Evolutionary conservation across 2,797 vertebrate genomes (phyloP), one percentile per base, ranked within the genome.

Genomic region (Yasuhikotakia modesta): DNA sequence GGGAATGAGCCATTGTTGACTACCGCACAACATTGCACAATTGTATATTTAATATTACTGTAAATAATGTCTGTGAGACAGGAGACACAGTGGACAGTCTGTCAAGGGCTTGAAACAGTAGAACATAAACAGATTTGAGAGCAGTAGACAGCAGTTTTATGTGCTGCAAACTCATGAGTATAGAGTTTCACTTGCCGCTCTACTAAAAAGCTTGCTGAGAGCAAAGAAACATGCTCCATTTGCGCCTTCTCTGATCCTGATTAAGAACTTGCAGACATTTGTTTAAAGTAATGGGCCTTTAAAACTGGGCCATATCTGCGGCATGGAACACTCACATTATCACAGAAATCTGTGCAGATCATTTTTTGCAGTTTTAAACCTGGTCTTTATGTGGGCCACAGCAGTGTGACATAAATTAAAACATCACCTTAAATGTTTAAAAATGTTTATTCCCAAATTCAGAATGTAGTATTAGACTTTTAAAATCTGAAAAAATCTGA

Each of bases 271-370:
- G 61, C 48, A 66, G 48, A 75, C 21, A 75, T 75, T 66, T 57
- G 17, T 45, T 19, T 16, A 75, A 66, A 66, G 73, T 45, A 16
- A 58, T 17, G 4, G 32, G 5, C 32, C 12, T 58, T 27, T 0
- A 85, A 90, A 89, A 87, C 76, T 90, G 85, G 87, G 86, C 64
- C 88, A 86, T 82, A 82, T 76, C 67, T 85, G 60, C 83, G 87
- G 86, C 82, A 88, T 84, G 73, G 79, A 86, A 85, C 81, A 84
- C 87, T 85, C 84, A 61, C 70, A 81, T 85, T 84, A 83, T 65
- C 60, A 76, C 78, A 76, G 45, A 55, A 46, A 50, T 11, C 73
- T 66, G 10, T 78, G 13, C 66, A 81, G 83, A 76, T 78, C 13
- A 70, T 70, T 75, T 69, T 70, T 70, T 19, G 55, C n/a, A 48